phyloP scores from a whole-genome alignment of 2,113 vertebrate species.

The Megatriorchis doriae region DNA sequence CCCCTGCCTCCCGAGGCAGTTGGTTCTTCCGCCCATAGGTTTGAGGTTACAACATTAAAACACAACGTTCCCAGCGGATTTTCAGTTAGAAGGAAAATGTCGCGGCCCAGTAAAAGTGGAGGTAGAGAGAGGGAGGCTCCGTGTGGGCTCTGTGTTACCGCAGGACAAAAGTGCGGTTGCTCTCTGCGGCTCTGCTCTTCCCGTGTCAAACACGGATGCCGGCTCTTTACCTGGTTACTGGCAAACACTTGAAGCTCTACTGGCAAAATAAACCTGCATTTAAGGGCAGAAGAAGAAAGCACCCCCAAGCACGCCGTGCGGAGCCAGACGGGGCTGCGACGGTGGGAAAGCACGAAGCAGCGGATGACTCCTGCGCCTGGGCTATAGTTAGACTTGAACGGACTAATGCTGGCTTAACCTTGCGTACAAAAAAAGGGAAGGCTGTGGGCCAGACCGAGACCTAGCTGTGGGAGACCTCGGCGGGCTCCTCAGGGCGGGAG shows the following conservation, averaged over 20 bases:
- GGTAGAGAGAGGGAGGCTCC: neutral
- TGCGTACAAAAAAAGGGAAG: neutral
- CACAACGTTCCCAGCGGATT: neutral
- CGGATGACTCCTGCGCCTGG: neutral
- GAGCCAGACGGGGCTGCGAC: accelerated
- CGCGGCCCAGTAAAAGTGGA: neutral
- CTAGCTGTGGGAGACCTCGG: neutral
- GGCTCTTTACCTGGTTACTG: neutral
- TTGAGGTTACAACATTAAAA: neutral
- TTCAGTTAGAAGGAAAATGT: neutral
- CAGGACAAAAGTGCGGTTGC: neutral
- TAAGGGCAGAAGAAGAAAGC: neutral
- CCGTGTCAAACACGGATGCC: accelerated
- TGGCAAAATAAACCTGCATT: neutral
- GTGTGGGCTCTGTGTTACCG: accelerated
- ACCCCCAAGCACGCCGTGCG: neutral
- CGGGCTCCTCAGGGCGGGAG: neutral
- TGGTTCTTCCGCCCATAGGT: neutral
- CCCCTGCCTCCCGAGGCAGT: neutral
- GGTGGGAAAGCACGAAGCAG: accelerated
- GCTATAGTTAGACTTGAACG: neutral
- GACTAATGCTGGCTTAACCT: neutral
- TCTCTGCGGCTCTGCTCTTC: neutral
- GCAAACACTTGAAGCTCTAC: neutral
- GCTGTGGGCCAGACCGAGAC: neutral